Percentiles rank a stretch among this genome's conserved stretches.
phyloP scores from a whole-genome alignment of 2,888 invertebrate species.

The Dioctria rufipes region DNA sequence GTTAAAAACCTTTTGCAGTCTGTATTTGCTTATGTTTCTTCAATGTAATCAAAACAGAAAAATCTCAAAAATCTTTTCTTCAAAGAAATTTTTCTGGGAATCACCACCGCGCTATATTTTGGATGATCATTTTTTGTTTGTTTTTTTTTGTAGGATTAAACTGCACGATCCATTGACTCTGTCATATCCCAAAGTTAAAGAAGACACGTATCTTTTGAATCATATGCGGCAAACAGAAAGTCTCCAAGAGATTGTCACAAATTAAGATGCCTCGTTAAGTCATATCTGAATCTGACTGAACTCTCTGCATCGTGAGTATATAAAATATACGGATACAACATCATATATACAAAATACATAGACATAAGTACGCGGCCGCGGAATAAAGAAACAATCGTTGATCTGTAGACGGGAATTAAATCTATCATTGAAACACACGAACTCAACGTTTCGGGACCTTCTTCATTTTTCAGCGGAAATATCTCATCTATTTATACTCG shows the following conservation, averaged over 20 bases:
- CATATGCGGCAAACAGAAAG: conserved; percentile 8
- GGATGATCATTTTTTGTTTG: background rate
- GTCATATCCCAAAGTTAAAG: conserved; percentile 1
- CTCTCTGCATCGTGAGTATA: conserved; percentile 8
- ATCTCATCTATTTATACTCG: conserved; percentile 53
- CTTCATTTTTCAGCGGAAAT: conserved; percentile 42
- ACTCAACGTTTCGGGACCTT: conserved; percentile 3
- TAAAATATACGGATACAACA: too few relatives aligned
- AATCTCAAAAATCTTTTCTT: too few relatives aligned
- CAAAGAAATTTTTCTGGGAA: too few relatives aligned
- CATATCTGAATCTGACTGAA: conserved; percentile 17
- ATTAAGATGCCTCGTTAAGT: conserved; percentile 54
- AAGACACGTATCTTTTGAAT: background rate
- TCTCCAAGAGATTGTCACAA: conserved; percentile 38
- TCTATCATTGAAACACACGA: conserved; percentile 32
- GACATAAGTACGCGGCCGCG: conserved; percentile 19
- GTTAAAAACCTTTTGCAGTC: too few relatives aligned
- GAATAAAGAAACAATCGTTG: conserved; percentile 45
- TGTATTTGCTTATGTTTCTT: too few relatives aligned
- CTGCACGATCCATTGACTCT: conserved; percentile 15
- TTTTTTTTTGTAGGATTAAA: conserved; percentile 29
- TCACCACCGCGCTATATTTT: background rate
- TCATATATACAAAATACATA: background rate
- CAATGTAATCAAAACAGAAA: too few relatives aligned
- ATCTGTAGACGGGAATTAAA: conserved; percentile 48